These are phyloP conservation scores for Rotaria sp. DNA, from an alignment of 2,888 invertebrate species.

Conservation along the genomic window DNA sequence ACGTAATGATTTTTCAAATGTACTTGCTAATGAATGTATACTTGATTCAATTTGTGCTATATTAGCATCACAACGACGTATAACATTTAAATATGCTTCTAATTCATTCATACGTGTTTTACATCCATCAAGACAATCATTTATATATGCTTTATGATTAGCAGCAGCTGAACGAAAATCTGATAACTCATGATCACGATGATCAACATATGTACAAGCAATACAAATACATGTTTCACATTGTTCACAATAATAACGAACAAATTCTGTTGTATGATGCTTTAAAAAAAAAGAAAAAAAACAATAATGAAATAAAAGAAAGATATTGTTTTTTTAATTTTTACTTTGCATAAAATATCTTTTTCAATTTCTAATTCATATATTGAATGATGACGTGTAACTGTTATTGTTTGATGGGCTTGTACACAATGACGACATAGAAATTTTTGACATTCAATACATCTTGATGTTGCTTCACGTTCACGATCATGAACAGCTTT, in stretches of 20 bases:
- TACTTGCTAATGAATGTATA: slow-evolving; percentile 52
- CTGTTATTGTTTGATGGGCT: slow-evolving; percentile 53
- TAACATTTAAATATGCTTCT: slow-evolving; percentile 48
- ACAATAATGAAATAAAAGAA: too few relatives aligned
- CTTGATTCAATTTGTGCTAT: slow-evolving; percentile 53
- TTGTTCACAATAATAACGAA: slow-evolving; percentile 55
- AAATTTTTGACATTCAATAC: slow-evolving; percentile 55
- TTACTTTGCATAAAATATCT: slow-evolving; percentile 54
- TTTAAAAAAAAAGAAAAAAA: neutral
- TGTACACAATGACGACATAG: slow-evolving; percentile 54
- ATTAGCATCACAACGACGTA: slow-evolving; percentile 49
- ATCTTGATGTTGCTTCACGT: slow-evolving; percentile 54
- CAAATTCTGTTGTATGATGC: slow-evolving; percentile 52
- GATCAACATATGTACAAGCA: slow-evolving; percentile 55
- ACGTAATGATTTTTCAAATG: slow-evolving; percentile 52
- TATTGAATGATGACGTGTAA: slow-evolving; percentile 54
- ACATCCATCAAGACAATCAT: slow-evolving; percentile 48
- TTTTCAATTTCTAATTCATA: slow-evolving; percentile 56
- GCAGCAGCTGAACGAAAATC: slow-evolving; percentile 52
- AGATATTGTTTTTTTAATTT: too few relatives aligned
- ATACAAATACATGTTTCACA: slow-evolving; percentile 54
- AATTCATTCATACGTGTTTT: slow-evolving; percentile 50
- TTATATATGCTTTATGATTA: slow-evolving; percentile 54
- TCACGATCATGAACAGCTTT: slow-evolving; percentile 49
- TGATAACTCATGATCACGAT: slow-evolving; percentile 52